phyloP scores from a whole-genome alignment of 2,113 vertebrate genomes.

The Numida meleagris region DNA sequence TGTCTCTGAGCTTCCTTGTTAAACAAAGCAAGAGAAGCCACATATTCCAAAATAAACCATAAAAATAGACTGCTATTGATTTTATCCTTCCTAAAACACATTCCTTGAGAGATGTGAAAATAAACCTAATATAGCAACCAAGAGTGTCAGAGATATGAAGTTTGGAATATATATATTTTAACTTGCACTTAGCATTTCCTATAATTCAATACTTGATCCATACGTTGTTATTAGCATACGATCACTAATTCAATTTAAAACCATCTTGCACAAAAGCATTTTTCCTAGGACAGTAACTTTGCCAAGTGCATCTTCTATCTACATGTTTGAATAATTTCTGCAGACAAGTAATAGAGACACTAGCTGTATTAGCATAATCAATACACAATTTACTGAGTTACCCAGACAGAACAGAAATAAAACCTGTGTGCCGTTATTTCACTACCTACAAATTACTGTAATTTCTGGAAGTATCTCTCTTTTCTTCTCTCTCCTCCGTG shows the following conservation, averaged over 20 bases:
- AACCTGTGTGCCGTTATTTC: slow-evolving; percentile 67
- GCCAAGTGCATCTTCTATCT: slow-evolving; percentile 73
- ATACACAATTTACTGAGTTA: slow-evolving; percentile 82
- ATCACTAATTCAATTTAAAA: slow-evolving; percentile 64
- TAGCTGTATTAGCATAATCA: slow-evolving; percentile 81
- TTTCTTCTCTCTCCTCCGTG: background rate
- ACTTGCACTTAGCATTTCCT: slow-evolving; percentile 53
- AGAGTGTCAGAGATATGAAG: background rate
- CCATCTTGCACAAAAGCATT: slow-evolving; percentile 38
- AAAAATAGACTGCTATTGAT: slow-evolving; percentile 79
- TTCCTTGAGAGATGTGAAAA: slow-evolving; percentile 73
- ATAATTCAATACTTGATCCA: slow-evolving; percentile 61
- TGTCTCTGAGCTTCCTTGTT: slow-evolving; percentile 53
- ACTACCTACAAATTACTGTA: slow-evolving; percentile 73
- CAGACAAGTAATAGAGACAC: slow-evolving; percentile 80
- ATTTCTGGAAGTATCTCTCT: slow-evolving; percentile 60
- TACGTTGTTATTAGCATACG: slow-evolving; percentile 43
- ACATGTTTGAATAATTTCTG: slow-evolving; percentile 76
- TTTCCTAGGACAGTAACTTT: slow-evolving; percentile 59
- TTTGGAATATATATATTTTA: slow-evolving; percentile 40
- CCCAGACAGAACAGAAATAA: slow-evolving; percentile 77
- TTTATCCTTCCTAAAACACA: slow-evolving; percentile 51
- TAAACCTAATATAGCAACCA: slow-evolving; percentile 52
- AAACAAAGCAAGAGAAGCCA: slow-evolving; percentile 72
- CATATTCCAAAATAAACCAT: slow-evolving; percentile 74